Conservation (phyloP, 2,888 invertebrate species). For the Dolomedes plantarius region DNA sequence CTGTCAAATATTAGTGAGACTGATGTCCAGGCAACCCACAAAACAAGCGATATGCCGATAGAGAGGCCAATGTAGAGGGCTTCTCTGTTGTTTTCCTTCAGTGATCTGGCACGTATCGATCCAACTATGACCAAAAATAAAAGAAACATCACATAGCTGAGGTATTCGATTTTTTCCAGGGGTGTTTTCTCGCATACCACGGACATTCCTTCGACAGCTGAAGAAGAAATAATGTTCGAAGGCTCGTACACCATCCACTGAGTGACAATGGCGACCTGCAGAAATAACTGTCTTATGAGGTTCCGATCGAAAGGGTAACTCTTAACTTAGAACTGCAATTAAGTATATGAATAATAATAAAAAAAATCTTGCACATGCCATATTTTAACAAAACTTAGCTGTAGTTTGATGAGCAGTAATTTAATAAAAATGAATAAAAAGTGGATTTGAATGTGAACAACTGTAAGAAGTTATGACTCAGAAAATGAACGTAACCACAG, state of each 20-base stretch:
- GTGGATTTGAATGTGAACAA: too few species aligned
- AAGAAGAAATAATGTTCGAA: conserved; percentile 81
- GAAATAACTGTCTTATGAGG: too few species aligned
- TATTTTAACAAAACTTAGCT: too few species aligned
- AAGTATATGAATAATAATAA: too few species aligned
- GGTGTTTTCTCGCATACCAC: conserved; percentile 79
- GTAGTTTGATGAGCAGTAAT: too few species aligned
- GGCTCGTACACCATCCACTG: conserved; percentile 77
- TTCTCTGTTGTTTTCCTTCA: conserved; percentile 94
- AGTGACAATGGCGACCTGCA: conserved; percentile 78
- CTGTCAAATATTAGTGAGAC: conserved; percentile 51
- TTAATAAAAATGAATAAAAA: too few species aligned
- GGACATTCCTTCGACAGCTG: conserved; percentile 74
- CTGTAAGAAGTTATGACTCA: too few species aligned
- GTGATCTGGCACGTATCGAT: conserved; percentile 87
- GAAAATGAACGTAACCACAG: too few species aligned
- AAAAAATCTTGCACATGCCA: too few species aligned
- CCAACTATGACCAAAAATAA: conserved; percentile 86
- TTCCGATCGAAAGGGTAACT: too few species aligned
- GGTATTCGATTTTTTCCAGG: conserved; percentile 82
- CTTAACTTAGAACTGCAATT: too few species aligned
- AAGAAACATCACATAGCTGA: conserved; percentile 89
- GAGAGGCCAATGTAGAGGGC: conserved; percentile 93
- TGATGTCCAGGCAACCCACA: conserved; percentile 87
- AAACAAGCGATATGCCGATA: conserved; percentile 89